Base-by-base conservation (phyloP, 1,140 invertebrate genomes). In the Nilaparvata lugens region DNA sequence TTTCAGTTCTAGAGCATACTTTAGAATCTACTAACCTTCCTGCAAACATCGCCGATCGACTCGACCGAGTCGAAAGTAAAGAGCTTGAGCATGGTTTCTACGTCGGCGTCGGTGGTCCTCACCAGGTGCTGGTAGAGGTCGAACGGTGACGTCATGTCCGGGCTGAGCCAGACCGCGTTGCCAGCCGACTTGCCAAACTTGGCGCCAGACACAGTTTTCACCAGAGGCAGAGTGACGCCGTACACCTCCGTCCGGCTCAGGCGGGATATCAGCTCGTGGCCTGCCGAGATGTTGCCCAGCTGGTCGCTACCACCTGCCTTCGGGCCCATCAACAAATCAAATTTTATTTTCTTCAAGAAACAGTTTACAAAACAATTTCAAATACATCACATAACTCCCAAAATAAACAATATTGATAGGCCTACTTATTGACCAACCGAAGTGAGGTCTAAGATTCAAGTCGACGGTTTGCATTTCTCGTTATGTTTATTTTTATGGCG, bases 221-320 rank as follows among this genome's bases (percentile, higher is more conserved):
- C 81, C 35, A 98, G 72, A 1, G 97, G 97, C 21, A 96, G 71
- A 2, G 92, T 95, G 52, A 97, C 70, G 85, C 89, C 91, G 77
- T 86, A 94, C n/a, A 93, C 90, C 67, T 78, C 71, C 65, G 80
- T 76, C 6, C 85, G 82, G 48, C 71, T 72, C 52, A 80, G 71
- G 71, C 84, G 85, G 63, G 81, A 83, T 23, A 98, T 91, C 7
- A 97, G 73, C 70, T 97, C 91, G 76, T 94, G 85, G 1, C 96
- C 96, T 21, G 93, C 83, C 71, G 84, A 79, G 52, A 97, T 91
- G 75, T 98, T 98, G 24, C 93, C 94, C 83, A 93, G 88, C 81
- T 98, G 95, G 79, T 98, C 95, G 71, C 84, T 88, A 21, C 96
- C 96, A 52, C 96, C 96, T 70, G 98, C 80, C 88, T 97, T 70